phyloP scores from a whole-genome alignment of 2,888 invertebrate species.

The Ethmia dodecea region DNA sequence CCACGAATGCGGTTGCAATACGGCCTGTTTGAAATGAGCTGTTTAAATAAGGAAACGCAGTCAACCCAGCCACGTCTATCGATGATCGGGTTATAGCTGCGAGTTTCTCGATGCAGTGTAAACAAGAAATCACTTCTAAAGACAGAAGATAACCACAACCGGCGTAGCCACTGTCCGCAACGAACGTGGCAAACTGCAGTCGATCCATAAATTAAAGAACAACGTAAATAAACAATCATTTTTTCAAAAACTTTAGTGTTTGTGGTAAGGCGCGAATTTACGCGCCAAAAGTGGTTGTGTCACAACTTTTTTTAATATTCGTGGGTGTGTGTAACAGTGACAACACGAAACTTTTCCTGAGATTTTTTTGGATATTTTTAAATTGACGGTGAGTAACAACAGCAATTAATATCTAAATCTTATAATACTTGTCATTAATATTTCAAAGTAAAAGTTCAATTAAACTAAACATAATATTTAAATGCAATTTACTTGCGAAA shows the following conservation, averaged over 20 bases:
- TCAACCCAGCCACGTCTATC: constrained; percentile 41
- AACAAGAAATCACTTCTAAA: constrained; percentile 49
- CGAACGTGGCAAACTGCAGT: constrained; percentile 57
- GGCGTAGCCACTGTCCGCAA: constrained; percentile 59
- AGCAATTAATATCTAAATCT: no score
- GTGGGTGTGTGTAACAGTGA: constrained; percentile 46
- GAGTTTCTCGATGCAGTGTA: constrained; percentile 40
- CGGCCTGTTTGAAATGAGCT: constrained; percentile 46
- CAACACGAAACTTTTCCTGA: constrained; percentile 18
- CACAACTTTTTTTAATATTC: constrained; percentile 24
- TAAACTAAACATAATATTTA: neutral
- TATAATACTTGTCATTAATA: constrained; percentile 5
- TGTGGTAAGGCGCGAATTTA: constrained; percentile 38
- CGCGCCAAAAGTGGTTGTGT: constrained; percentile 53
- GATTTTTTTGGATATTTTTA: constrained; percentile 28
- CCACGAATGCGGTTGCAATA: constrained; percentile 38
- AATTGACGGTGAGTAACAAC: constrained; percentile 29
- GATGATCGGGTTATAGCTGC: constrained; percentile 43
- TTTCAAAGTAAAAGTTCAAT: neutral
- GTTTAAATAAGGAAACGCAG: constrained; percentile 48
- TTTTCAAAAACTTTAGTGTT: constrained; percentile 28
- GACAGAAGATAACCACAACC: constrained; percentile 41
- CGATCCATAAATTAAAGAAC: constrained; percentile 8
- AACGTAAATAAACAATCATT: constrained; percentile 12
- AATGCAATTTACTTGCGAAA: neutral